Conservation (phyloP, 2,113 vertebrate species). For the Pseudolaguvia tuberculata region DNA sequence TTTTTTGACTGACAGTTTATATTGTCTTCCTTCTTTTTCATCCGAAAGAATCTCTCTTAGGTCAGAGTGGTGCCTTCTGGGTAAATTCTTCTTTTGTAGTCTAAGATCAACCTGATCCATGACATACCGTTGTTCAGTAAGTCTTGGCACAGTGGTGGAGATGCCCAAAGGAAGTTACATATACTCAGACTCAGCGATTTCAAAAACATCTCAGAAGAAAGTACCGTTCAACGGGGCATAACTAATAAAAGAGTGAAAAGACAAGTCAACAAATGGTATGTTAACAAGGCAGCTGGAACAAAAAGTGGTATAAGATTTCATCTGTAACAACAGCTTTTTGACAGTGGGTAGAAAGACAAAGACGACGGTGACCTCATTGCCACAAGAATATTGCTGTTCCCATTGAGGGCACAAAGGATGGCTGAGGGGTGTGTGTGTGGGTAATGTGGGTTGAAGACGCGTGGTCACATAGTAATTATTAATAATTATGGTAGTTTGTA, state of each 20-base stretch:
- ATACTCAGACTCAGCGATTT: neutral
- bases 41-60: neutral
- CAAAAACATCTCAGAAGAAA: neutral
- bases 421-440: conserved; percentile 29
- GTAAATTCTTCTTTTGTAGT: neutral
- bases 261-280: neutral
- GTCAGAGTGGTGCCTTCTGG: conserved; percentile 4
- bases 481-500: neutral
- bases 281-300: neutral
- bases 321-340: conserved; percentile 45
- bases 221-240: neutral
- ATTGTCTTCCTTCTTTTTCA: too few species aligned
- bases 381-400: conserved; percentile 62
- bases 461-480: conserved; percentile 18
- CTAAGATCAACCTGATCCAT: neutral
- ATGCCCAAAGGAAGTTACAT: neutral
- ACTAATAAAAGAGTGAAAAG: neutral
- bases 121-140: neutral
- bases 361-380: conserved; percentile 40
- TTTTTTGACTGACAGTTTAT: neutral
- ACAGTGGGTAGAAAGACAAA: conserved; percentile 44
- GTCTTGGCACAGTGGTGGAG: neutral
- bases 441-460: conserved; percentile 30
- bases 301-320: conserved; percentile 30
- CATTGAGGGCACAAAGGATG: conserved; percentile 59